phyloP scores from a whole-genome alignment of 2,888 invertebrate species.

The Macrosiphum euphorbiae region DNA sequence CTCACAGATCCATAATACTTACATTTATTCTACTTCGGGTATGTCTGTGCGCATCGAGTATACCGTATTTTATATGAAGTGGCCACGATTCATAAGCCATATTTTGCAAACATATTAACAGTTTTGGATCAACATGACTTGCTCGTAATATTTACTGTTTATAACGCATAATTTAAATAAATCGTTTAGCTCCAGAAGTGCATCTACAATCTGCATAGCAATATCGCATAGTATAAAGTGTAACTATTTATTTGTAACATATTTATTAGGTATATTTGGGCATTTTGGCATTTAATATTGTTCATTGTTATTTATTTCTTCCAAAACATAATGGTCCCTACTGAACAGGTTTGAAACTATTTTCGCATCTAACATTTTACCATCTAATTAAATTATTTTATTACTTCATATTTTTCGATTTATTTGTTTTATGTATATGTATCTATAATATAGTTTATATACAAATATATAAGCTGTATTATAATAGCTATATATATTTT shows the following conservation, averaged over 20 bases:
- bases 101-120: background rate
- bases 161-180: background rate
- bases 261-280: background rate
- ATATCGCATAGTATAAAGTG: background rate
- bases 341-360: too few relatives aligned
- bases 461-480: too few relatives aligned
- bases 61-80: background rate
- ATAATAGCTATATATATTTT: background rate
- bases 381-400: background rate
- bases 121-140: background rate
- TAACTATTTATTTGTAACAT: background rate
- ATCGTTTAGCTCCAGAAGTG: background rate
- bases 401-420: background rate
- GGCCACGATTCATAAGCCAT: background rate
- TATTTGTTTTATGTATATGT: too few relatives aligned
- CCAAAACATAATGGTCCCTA: too few relatives aligned
- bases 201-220: background rate
- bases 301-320: too few relatives aligned
- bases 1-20: background rate
- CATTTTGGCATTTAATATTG: background rate
- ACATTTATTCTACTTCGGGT: background rate
- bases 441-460: background rate
- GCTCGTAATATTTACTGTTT: background rate
- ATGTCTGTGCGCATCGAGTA: background rate
- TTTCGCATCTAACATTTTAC: background rate